Base-by-base conservation (phyloP, 2,888 invertebrate genomes). In the Aphrophora alni region DNA sequence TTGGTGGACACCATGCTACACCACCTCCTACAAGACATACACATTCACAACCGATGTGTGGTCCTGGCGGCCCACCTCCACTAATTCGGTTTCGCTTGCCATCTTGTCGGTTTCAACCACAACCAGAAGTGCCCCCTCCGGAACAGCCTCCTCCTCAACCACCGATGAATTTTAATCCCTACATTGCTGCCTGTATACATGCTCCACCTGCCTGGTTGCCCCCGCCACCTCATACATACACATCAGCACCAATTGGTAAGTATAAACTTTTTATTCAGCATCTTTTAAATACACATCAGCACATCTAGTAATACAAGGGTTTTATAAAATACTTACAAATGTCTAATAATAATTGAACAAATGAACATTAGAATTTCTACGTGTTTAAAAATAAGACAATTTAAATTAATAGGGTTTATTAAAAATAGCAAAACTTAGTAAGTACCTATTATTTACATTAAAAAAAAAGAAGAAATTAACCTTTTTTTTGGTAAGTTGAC, bases 1-100 rank as follows among this genome's bases (percentile, higher is more conserved):
- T 78, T 73, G 82, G 81, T 25, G 80, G 82, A 10, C 77, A 78
- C 21, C 71, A 74, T 24, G 80, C 75, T 2, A 81, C 79, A 25
- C 81, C 76, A 10, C 81, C 81, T 21, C 83, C 80, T 24, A 74
- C 75, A 24, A 81, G 59, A 38, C 84, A 74, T 44, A 71, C 59
- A 75, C 82, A 25, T 76, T 77, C 78, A 38, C 80, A 76, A 44
- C 77, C 81, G 80, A 77, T 80, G 27, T 82, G 78, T 33, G 70
- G 73, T 24, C 78, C 82, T 59, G 82, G 83, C 12, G 82, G 82
- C 79, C 85, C 84, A 10, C 85, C 85, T 1, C 86, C 84, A 0
- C 76, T 84, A 44, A 82, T 84, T 69, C 71, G 84, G 51, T 83
- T 84, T 27, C 81, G 84, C 33, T 80, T 81, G 82, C 83, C 78